phyloP scores from a whole-genome alignment of 2,797 vertebrate species.

The Phrynocephalus vlangalii region DNA sequence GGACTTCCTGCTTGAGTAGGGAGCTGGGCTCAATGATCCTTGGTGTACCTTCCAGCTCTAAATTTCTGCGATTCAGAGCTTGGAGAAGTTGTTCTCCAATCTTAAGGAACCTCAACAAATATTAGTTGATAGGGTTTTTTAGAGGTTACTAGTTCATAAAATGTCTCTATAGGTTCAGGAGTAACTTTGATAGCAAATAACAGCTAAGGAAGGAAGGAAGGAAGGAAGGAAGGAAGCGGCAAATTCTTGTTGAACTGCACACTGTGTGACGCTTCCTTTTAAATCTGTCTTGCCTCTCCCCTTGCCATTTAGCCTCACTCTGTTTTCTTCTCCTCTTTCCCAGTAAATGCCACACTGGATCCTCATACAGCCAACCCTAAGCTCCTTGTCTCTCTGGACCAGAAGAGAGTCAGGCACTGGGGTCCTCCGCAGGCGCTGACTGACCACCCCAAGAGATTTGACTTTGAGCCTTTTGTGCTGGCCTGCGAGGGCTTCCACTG shows the following conservation, averaged over 20 bases:
- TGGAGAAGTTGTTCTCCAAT: neutral
- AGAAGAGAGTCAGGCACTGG: conserved; percentile 80
- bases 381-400: conserved; percentile 84
- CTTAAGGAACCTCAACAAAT: no score
- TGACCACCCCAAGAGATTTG: conserved; percentile 80
- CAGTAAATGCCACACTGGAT: conserved; percentile 84
- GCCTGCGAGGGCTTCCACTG: conserved; percentile 77
- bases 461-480: conserved; percentile 84
- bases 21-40: no score
- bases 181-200: no score
- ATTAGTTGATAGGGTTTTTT: no score
- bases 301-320: neutral
- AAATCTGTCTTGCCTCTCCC: neutral
- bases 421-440: conserved; percentile 81
- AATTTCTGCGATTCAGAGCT: neutral
- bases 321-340: conserved; percentile 11
- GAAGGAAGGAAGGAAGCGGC: no score
- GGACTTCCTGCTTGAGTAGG: no score
- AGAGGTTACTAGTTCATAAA: no score
- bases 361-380: conserved; percentile 84
- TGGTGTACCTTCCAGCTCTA: no score
- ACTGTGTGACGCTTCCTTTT: neutral
- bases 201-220: no score
- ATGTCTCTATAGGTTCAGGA: no score
- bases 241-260: no score